Evolutionary conservation across 2,113 vertebrate species (phyloP).

Genomic region (Chaenogobius annularis): DNA sequence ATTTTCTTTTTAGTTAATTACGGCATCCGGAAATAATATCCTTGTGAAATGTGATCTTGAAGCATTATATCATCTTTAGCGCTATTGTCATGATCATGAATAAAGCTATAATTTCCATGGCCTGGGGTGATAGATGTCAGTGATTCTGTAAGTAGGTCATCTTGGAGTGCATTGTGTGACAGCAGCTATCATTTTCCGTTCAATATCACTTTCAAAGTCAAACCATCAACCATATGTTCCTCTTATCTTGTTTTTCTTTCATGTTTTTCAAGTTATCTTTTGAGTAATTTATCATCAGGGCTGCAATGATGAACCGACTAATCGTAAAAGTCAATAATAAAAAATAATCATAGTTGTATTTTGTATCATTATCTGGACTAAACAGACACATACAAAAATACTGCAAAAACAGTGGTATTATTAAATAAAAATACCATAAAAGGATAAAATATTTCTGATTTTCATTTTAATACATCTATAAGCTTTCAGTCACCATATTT

Average conservation of each 20-base stretch:
- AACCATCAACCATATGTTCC: neutral
- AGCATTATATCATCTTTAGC: neutral
- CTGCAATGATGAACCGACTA: no score
- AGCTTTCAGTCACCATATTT: no score
- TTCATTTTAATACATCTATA: no score
- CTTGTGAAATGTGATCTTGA: neutral
- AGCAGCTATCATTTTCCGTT: neutral
- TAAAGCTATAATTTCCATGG: neutral
- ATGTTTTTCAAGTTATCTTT: neutral
- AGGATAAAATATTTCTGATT: no score
- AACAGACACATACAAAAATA: no score
- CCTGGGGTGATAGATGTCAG: neutral
- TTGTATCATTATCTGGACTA: no score
- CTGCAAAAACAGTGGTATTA: no score
- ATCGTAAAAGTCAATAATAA: no score
- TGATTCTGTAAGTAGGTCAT: neutral
- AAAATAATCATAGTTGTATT: no score
- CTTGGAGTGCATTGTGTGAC: neutral
- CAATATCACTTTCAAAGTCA: neutral
- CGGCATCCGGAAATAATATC: neutral
- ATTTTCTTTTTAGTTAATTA: neutral
- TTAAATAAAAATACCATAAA: no score
- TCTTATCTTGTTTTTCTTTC: neutral
- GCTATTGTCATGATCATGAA: neutral
- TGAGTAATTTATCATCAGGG: no score